phyloP scores from a whole-genome alignment of 2,113 vertebrate genomes.

The Hyperopisus bebe region DNA sequence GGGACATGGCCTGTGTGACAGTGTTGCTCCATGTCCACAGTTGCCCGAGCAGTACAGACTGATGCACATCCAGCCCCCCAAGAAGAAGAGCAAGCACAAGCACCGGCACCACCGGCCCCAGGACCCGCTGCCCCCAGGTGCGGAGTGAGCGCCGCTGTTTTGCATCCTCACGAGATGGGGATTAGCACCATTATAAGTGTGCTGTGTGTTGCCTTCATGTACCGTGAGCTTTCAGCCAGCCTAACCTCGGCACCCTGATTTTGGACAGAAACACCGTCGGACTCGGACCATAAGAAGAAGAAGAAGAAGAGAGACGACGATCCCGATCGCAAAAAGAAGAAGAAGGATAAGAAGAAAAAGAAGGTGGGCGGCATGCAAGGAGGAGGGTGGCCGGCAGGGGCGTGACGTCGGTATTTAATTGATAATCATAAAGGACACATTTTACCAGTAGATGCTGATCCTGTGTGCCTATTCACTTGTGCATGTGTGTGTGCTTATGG shows the following conservation, averaged over 20 bases:
- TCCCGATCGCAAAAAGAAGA: constrained; percentile 90
- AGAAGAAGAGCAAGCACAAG: constrained; percentile 96
- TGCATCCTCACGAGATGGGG: background rate
- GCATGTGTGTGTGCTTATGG: background rate
- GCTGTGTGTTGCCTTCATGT: no score
- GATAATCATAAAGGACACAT: background rate
- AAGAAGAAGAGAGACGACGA: constrained; percentile 98
- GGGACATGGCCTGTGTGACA: background rate
- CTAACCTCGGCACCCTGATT: background rate
- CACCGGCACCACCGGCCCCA: constrained; percentile 62
- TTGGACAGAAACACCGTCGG: constrained; percentile 82
- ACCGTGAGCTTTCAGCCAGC: background rate
- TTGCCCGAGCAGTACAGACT: constrained; percentile 91
- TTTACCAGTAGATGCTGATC: background rate
- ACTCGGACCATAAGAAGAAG: constrained; percentile 97
- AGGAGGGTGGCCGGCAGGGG: background rate
- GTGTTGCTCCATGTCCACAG: constrained; percentile 43
- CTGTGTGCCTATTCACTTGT: background rate
- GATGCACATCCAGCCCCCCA: constrained; percentile 96
- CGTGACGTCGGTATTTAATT: background rate
- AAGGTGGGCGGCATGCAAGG: constrained; percentile 63
- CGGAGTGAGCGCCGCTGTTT: background rate
- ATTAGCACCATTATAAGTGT: no score
- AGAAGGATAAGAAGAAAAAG: constrained; percentile 99
- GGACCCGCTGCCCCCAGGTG: constrained; percentile 10